Base-by-base conservation (phyloP, 1,140 invertebrate species). In the Philopotamus ludificatus region DNA sequence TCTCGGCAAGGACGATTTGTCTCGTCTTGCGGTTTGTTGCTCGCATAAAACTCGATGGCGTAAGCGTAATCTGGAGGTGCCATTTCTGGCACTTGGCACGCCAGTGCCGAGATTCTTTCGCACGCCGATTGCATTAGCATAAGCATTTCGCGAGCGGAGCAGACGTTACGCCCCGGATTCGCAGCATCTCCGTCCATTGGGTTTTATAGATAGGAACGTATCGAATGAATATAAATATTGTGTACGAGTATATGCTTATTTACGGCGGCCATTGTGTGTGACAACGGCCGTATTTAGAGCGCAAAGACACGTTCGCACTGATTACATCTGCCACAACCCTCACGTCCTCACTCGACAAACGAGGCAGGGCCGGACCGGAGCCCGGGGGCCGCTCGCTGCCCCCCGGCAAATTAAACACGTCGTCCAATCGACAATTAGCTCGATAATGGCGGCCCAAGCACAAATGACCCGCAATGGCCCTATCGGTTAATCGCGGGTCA, bases 1-100 rank as follows among this genome's bases (percentile, higher is more conserved):
- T 70, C 64, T 70, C 62, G 42, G 53, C 65, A 65, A 67, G 68
- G 68, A 67, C 68, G 68, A 70, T 70, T 70, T 70, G 68, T 70
- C 67, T 70, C 64, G 68, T 57, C 65, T 64, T 63, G 54, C 63
- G 51, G 50, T 58, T 58, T 62, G 63, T 64, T 69, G 21, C 21
- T 53, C 41, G 44, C 66, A 62, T 70, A 70, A 70, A 70, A 70
- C 54, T 67, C 63, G 54, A 70, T 70, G 68, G 65, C n/a, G 61
- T 57, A 61, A 65, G 62, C 25, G 44, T 70, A 67, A 70, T 67
- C 61, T 49, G 47, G 67, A 66, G 65, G 67, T 70, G 68, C 61
- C 67, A 66, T 70, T 64, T 66, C 60, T 41, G 45, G 41, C 10
- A 25, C n/a, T 25, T 28, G 20, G n/a, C 20, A 3, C 51, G 51